Conservation (phyloP, 2,797 vertebrate species). For the Rhodeus uyekii region DNA sequence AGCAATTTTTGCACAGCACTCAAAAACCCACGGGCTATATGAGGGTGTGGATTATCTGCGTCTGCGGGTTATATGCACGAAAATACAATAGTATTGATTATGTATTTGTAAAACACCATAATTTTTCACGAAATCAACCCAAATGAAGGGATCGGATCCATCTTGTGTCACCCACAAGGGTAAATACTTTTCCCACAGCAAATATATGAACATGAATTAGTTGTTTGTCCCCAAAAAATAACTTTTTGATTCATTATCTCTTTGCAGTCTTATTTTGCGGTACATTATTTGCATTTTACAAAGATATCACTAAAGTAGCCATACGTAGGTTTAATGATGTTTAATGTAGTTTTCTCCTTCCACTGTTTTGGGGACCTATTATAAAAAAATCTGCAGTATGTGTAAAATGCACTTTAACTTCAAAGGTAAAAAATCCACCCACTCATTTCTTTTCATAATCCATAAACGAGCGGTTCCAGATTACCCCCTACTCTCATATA, state of each 20-base stretch:
- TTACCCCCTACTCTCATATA: no score
- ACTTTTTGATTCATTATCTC: not conserved
- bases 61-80: no score
- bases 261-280: not conserved
- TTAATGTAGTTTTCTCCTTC: no score
- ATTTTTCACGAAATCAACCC: not conserved
- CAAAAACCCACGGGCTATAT: no score
- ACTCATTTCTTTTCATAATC: no score
- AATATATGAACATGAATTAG: not conserved
- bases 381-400: no score
- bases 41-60: no score
- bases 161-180: not conserved
- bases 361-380: no score
- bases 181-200: not conserved
- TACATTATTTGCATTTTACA: not conserved
- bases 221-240: not conserved
- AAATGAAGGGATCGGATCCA: not conserved
- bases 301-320: not conserved
- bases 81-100: not conserved
- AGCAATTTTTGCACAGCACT: no score
- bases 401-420: no score
- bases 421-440: no score
- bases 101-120: not conserved
- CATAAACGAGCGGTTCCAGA: no score
- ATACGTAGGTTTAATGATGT: not conserved